These are phyloP conservation scores for Apodemia hepburni DNA, from an alignment of 2,888 invertebrate genomes.

Conservation along the genomic window DNA sequence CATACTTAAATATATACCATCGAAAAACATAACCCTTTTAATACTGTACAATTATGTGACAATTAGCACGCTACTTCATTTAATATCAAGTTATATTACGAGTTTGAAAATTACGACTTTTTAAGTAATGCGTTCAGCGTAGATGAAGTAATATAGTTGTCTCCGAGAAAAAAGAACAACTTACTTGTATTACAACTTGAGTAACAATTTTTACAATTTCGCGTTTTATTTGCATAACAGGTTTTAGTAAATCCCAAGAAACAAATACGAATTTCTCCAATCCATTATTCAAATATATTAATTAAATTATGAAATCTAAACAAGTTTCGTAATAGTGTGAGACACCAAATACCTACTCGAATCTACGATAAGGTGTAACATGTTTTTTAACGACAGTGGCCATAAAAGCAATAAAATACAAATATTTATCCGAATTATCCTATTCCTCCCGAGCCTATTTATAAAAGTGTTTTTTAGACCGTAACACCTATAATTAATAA, in stretches of 20 bases:
- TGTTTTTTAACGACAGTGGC: background rate
- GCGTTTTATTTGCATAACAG: slow-evolving; percentile 4
- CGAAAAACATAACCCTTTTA: no score
- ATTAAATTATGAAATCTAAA: slow-evolving; percentile 13
- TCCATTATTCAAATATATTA: slow-evolving; percentile 13
- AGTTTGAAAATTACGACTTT: no score
- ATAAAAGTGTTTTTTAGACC: no score
- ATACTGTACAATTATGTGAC: no score
- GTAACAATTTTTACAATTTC: background rate
- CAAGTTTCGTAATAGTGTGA: background rate
- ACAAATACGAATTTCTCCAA: slow-evolving; percentile 9
- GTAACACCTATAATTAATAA: no score
- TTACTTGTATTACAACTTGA: background rate
- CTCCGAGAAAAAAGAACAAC: background rate
- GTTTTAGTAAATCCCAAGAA: slow-evolving; percentile 10
- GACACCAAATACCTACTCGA: background rate
- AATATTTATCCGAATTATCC: no score
- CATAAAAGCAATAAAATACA: background rate
- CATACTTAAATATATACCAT: no score
- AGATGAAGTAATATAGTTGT: no score
- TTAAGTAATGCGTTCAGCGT: no score
- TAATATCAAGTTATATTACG: no score
- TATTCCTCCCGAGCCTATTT: no score
- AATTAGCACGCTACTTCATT: no score
- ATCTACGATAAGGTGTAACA: background rate